Percentiles rank a stretch among this genome's conserved stretches.
Evolutionary conservation across 23 tunicate species (phyloP).

Genomic region (Halocynthia aurantium): DNA sequence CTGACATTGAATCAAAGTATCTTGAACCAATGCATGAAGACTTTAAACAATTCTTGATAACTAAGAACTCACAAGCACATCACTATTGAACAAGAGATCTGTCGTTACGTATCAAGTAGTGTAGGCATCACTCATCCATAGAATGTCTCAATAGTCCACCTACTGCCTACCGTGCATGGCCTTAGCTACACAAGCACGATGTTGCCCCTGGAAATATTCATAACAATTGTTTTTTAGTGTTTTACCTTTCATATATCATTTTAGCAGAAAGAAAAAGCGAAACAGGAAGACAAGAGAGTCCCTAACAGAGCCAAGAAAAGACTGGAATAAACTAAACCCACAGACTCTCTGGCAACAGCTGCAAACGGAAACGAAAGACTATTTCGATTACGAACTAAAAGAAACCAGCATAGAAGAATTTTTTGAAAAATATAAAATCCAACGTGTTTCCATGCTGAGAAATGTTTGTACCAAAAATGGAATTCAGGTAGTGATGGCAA

Average conservation of each 20-base stretch:
- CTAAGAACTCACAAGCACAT: too few species aligned
- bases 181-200: too few species aligned
- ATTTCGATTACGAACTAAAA: slow-evolving; percentile 40
- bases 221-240: too few species aligned
- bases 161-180: too few species aligned
- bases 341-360: slow-evolving; percentile 76
- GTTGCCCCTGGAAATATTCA: too few species aligned
- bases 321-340: slow-evolving; percentile 75
- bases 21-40: neutral
- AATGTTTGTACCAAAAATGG: slow-evolving; percentile 73
- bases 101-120: too few species aligned
- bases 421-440: slow-evolving; percentile 45
- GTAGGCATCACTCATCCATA: too few species aligned
- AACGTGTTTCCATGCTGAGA: slow-evolving; percentile 58
- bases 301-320: slow-evolving; percentile 1
- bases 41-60: neutral
- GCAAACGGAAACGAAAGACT: slow-evolving; percentile 49
- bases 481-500: slow-evolving; percentile 59
- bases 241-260: neutral
- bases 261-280: neutral
- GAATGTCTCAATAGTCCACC: too few species aligned
- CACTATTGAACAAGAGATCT: too few species aligned
- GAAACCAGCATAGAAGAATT: slow-evolving; percentile 46
- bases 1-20: neutral
- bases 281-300: neutral